Base-by-base conservation (phyloP, 2,888 invertebrate genomes). In the Meghimatium bilineatum region DNA sequence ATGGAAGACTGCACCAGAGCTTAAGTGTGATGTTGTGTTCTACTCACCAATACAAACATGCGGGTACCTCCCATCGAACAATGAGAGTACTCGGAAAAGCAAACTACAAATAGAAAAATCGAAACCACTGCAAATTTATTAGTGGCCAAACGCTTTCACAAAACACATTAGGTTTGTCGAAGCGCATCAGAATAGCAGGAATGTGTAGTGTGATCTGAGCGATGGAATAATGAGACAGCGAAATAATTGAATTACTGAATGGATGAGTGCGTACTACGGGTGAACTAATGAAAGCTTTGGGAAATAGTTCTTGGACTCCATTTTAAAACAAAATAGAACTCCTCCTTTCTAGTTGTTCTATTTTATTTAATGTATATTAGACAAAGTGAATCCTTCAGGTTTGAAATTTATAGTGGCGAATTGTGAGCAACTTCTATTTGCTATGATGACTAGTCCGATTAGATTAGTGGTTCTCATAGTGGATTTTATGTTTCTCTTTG, bases 1-100 rank as follows among this genome's bases (percentile, higher is more conserved):
- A 69, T 69, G 38, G 69, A 69, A 20, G 23, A 12, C 23, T 8
- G 69, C 36, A 34, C 23, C 20, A 38, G 36, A 38, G 26, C 36
- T 38, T 69, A 69, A 69, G 69, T 69, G 69, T 36, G 69, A 69
- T 69, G 36, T 36, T 36, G 38, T 69, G 69, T 69, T 69, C 69
- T 69, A 29, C 36, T 36, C 6, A 8, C 36, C 20, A 69, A 38
- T 38, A 38, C 69, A 69, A 36, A 29, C 69, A 34, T 36, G 3
- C 17, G 20, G 26, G 5, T 23, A 34, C 5, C 38, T 36, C 20
- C 69, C 20, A 14, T 23, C 20, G 38, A 69, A 69, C 69, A 69
- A 36, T 38, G 38, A 20, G 6, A 8, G 67, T 20, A 67, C n/a
- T 67, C 1, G 32, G 67, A 67, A 29, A 32, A 34, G 34, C 12